Base-by-base conservation (phyloP, 23 tunicate genomes). In the Ciona savignyi region DNA sequence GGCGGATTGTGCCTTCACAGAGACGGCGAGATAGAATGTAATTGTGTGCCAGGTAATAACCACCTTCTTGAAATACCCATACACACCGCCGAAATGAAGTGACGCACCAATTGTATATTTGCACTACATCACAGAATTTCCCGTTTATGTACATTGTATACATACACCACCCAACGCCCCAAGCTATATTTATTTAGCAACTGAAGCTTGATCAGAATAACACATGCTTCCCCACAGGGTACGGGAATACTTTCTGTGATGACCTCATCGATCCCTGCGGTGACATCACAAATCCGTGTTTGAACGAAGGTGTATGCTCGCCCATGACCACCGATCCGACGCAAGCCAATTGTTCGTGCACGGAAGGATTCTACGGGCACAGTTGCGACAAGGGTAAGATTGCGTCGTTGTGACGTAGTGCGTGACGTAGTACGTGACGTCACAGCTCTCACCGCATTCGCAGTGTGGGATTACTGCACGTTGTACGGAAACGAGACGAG, bases 271-370 rank as follows among this genome's bases (percentile, higher is more conserved):
- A 82, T 56, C 87, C 87, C 0, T 82, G 87, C 33, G 69, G 29
- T 30, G 75, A 68, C 25, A 51, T 82, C 30, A 82, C 78, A 48
- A 82, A 67, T 68, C 87, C 87, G 22, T 82, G 87, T 51, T 23
- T 67, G 33, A 82, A 82, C 35, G 63, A 66, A 1, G 87, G 74
- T n/a, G 24, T 27, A n/a, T 82, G 87, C 34, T 51, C 87, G 9
- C 35, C 32, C 31, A 32, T 42, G 2, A 64, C 60, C 22, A 70
- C 68, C 29, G 75, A 74, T 33, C 70, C 80, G 4, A 61, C 70
- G 4, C 71, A 82, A 56, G 80, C 87, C 1, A 34, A 62, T 4
- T 82, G 87, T 67, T n/a, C 70, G 2, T 82, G 87, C 51, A n/a
- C 23, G 30, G 24, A 27, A 25, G 80, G 75, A 1, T 82, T 24